These are phyloP conservation scores for Cheilosia soror DNA, from an alignment of 2,888 invertebrate genomes.

Conservation along the genomic window DNA sequence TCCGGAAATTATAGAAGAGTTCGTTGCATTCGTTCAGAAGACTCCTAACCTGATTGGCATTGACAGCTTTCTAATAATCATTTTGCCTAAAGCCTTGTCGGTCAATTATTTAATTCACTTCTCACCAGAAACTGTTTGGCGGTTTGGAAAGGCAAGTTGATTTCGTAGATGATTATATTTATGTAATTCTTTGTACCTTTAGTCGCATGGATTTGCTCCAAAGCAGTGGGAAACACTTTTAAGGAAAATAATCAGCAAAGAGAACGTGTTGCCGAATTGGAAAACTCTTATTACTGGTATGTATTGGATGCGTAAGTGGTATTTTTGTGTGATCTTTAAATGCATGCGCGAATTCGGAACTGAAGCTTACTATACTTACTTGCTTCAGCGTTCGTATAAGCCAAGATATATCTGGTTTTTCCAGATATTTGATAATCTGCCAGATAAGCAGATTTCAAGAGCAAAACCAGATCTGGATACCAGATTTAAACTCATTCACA, in stretches of 20 bases:
- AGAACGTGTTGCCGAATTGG: slow-evolving; percentile 81
- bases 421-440: too few relatives aligned
- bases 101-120: slow-evolving; percentile 85
- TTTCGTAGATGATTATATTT: background rate
- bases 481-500: too few relatives aligned
- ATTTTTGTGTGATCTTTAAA: background rate
- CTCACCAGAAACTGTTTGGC: slow-evolving; percentile 87
- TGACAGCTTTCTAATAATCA: slow-evolving; percentile 84
- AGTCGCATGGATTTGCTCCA: slow-evolving; percentile 82
- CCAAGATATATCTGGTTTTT: too few relatives aligned
- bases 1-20: slow-evolving; percentile 85
- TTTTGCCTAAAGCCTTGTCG: slow-evolving; percentile 85
- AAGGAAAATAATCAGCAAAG: slow-evolving; percentile 81
- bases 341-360: too few relatives aligned
- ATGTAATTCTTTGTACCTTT: slow-evolving; percentile 28
- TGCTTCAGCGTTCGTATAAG: too few relatives aligned
- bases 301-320: background rate
- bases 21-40: slow-evolving; percentile 86
- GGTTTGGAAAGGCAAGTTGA: slow-evolving; percentile 87
- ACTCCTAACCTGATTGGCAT: slow-evolving; percentile 85
- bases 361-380: too few relatives aligned
- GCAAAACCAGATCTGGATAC: too few relatives aligned
- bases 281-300: slow-evolving; percentile 81
- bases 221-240: slow-evolving; percentile 83
- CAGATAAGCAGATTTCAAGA: too few relatives aligned